Evolutionary conservation across 2,113 vertebrate genomes (phyloP), one percentile per base, ranked within the genome.

Genomic region (Psilopogon haemacephalus): DNA sequence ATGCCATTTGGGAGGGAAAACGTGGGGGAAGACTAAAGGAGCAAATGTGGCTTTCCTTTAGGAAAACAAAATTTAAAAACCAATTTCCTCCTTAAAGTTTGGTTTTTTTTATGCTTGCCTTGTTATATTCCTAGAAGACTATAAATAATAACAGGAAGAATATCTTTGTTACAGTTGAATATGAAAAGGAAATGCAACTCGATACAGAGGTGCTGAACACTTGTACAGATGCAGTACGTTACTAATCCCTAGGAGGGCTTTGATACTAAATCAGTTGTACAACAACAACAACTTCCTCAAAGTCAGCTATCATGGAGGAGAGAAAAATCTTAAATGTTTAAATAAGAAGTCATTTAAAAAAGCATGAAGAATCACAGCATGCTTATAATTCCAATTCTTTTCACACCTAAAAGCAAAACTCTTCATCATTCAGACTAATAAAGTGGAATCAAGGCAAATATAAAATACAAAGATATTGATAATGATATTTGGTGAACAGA

Each of bases 401-500:
- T 16, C 38, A 40, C 38, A 11, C 75, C 64, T 83, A 67, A 93
- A 74, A 83, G 71, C 55, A 89, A 75, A 93, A 58, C 33, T 52
- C 38, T 75, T 27, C 58, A 56, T 15, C 50, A 72, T 52, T 9
- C 28, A 74, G 65, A 74, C 42, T 37, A 32, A 64, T 23, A 63
- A 93, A 80, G 58, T 40, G 9, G 40, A 88, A 93, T 52, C 6
- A 92, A 95, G 83, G 54, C 27, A 92, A 87, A 85, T 56, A 79
- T 7, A 35, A 88, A 88, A 85, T 56, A 28, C 28, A 58, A 38
- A 63, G 26, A 71, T 20, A 89, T 84, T n/a, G 4, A 56, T 78
- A 87, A 95, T 89, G 44, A 81, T 69, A 37, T 94, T 86, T 93
- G 60, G 24, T 88, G 82, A 91, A 91, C 19, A 79, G 23, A 88